Evolutionary conservation across 2,113 vertebrate genomes (phyloP).

Genomic region (Hiodon alosoides): DNA sequence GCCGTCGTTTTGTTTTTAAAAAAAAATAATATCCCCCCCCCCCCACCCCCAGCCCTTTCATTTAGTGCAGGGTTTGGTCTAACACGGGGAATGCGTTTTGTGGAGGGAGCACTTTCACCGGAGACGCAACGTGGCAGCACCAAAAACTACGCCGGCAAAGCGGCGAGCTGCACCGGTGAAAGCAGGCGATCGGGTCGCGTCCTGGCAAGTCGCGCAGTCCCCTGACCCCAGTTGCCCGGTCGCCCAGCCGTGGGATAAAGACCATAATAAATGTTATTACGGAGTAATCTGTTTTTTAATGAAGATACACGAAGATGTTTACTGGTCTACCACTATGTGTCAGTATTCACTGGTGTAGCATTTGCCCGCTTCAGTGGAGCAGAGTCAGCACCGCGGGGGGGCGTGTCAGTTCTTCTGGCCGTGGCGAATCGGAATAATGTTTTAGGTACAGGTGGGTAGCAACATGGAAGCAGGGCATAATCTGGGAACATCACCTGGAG

Average conservation of each 20-base stretch:
- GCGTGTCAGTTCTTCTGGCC: not conserved
- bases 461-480: not conserved
- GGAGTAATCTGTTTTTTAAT: too few relatives aligned
- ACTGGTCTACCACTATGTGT: too few relatives aligned
- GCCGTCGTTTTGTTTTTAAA: not conserved
- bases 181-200: not conserved
- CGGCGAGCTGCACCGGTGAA: not conserved
- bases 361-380: too few relatives aligned
- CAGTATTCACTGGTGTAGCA: too few relatives aligned
- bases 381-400: not conserved
- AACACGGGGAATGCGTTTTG: not conserved
- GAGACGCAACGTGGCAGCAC: not conserved
- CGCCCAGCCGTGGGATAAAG: too few relatives aligned
- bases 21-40: not conserved
- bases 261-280: too few relatives aligned
- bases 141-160: not conserved
- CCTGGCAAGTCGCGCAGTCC: too few relatives aligned
- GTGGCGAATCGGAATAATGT: not conserved
- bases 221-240: too few relatives aligned
- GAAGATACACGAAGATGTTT: too few relatives aligned
- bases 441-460: not conserved
- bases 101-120: not conserved
- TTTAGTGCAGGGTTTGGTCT: not conserved
- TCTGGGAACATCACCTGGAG: not conserved
- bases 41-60: constrained; percentile 3